Conservation (phyloP, 64 coral and sea anemone genomes). For the Catalaphyllia jardinei region DNA sequence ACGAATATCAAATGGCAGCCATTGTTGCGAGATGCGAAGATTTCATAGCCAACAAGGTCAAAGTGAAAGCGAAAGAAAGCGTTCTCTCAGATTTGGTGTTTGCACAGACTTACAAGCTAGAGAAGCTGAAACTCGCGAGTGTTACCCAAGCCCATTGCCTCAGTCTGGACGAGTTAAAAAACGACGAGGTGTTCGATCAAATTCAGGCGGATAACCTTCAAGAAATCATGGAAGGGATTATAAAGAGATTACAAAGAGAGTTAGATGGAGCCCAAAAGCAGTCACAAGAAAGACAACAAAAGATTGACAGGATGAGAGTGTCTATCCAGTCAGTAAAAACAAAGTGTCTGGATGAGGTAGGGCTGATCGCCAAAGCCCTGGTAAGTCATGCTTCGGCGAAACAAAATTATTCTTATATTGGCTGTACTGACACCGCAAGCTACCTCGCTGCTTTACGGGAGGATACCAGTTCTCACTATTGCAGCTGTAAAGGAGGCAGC, state of each 20-base stretch:
- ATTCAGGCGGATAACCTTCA: not conserved
- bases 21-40: not conserved
- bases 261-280: not conserved
- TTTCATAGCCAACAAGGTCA: not conserved
- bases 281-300: no score
- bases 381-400: no score
- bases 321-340: no score
- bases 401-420: no score
- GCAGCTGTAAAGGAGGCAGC: no score
- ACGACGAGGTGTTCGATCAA: not conserved
- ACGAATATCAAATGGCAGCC: constrained; percentile 64
- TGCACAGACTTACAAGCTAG: not conserved
- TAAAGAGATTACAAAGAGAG: not conserved
- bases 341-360: no score
- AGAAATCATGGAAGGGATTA: constrained; percentile 10
- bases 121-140: not conserved
- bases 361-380: no score
- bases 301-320: no score
- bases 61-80: not conserved
- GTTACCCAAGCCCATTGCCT: not conserved
- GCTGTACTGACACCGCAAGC: no score
- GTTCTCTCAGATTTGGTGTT: not conserved
- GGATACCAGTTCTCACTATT: no score
- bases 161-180: not conserved
- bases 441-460: no score